A percentile compares a stretch with the other conserved stretches of the same genome.
Conservation (phyloP, 2,113 vertebrate species). For the Vombatus ursinus region DNA sequence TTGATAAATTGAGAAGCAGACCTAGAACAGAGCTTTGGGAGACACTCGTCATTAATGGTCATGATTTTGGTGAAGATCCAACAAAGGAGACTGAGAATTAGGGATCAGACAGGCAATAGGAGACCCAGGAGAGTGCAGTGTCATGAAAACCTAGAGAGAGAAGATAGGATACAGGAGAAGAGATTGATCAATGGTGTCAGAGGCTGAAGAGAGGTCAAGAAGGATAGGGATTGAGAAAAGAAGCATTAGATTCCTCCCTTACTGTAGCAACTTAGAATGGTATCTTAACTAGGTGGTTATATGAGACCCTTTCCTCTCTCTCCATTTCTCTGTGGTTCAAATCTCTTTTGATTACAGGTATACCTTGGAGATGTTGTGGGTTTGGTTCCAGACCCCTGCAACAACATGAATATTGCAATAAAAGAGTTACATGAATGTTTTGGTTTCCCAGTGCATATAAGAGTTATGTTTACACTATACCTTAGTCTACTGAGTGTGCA, state of each 20-base stretch:
- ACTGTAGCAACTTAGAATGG: neutral
- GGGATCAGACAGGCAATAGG: neutral
- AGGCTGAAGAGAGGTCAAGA: neutral
- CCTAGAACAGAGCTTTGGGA: neutral
- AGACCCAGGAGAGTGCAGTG: neutral
- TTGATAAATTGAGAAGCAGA: neutral
- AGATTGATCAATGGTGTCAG: neutral
- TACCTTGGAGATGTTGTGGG: neutral
- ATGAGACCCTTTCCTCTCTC: neutral
- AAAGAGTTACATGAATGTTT: neutral
- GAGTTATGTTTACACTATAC: neutral
- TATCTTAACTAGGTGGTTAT: neutral
- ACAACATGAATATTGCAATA: too few species aligned
- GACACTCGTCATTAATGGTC: neutral
- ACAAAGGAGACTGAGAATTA: neutral
- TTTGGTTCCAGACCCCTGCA: too few species aligned
- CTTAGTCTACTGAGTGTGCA: neutral
- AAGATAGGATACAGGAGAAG: neutral
- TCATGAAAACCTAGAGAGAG: neutral
- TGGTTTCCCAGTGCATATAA: neutral
- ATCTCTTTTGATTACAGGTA: neutral
- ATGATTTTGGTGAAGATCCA: neutral
- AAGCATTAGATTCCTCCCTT: neutral
- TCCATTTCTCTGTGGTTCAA: neutral
- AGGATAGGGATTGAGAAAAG: neutral